phyloP scores from a whole-genome alignment of 2,113 vertebrate genomes.

The Gobius niger region DNA sequence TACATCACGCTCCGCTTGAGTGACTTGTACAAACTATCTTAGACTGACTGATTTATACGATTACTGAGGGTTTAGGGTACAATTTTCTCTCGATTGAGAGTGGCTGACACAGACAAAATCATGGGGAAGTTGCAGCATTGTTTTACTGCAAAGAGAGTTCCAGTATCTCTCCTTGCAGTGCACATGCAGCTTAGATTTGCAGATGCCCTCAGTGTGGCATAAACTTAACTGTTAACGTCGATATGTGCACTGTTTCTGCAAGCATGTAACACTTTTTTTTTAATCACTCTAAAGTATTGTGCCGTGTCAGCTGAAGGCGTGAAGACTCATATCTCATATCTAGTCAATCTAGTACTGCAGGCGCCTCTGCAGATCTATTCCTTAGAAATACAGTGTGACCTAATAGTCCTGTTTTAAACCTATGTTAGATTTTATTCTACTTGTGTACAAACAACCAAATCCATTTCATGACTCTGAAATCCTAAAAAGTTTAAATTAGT shows the following conservation, averaged over 20 bases:
- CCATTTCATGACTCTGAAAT: too few relatives aligned
- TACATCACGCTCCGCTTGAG: conserved; percentile 19
- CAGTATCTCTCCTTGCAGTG: conserved; percentile 9
- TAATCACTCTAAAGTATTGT: not conserved
- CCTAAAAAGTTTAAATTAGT: too few relatives aligned
- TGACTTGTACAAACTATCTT: conserved; percentile 9
- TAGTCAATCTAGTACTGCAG: too few relatives aligned
- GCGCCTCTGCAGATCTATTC: too few relatives aligned
- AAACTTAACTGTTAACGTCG: too few relatives aligned
- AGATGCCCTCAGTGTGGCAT: not conserved
- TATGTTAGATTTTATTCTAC: too few relatives aligned
- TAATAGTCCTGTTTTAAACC: too few relatives aligned
- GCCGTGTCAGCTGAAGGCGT: not conserved
- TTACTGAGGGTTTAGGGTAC: conserved; percentile 6
- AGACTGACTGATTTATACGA: conserved; percentile 5
- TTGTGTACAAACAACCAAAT: too few relatives aligned
- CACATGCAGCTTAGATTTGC: not conserved
- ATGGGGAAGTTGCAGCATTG: conserved; percentile 75
- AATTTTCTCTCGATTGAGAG: conserved; percentile 43
- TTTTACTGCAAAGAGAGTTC: conserved; percentile 47
- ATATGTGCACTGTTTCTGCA: not conserved
- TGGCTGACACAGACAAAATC: conserved; percentile 59
- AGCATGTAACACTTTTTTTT: not conserved
- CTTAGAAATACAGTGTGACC: too few relatives aligned
- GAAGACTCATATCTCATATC: too few relatives aligned